Conservation (phyloP, 2,888 invertebrate genomes). For the Cerastoderma edule region DNA sequence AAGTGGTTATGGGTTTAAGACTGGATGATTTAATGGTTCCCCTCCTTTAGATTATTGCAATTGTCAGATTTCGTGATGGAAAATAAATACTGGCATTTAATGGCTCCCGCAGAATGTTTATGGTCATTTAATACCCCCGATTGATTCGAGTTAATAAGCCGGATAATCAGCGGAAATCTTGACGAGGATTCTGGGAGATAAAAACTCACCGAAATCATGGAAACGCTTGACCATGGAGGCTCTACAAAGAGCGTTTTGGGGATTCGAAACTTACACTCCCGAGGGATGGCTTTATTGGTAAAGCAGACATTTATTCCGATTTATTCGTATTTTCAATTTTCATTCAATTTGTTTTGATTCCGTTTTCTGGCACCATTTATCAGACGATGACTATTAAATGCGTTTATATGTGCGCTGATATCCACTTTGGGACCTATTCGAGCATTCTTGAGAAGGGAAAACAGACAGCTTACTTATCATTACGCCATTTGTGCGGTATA, state of each 20-base stretch:
- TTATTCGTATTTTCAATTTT: conserved; percentile 22
- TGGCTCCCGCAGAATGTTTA: conserved; percentile 23
- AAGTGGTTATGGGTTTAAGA: background rate
- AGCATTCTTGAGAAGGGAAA: too few species aligned
- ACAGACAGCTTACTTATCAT: too few species aligned
- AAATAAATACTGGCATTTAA: conserved; percentile 31
- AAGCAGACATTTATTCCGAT: conserved; percentile 17
- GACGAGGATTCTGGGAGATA: conserved; percentile 22
- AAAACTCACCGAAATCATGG: conserved; percentile 7
- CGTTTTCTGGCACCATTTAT: conserved; percentile 6
- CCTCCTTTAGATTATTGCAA: conserved; percentile 23
- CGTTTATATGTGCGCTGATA: too few species aligned
- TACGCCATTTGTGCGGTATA: background rate
- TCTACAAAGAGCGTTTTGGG: conserved; percentile 8
- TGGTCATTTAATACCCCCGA: conserved; percentile 24
- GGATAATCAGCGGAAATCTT: conserved; percentile 23
- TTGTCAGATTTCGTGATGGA: conserved; percentile 22
- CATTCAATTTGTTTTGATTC: conserved; percentile 21
- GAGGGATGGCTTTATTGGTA: conserved; percentile 1
- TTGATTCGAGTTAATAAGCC: conserved; percentile 26
- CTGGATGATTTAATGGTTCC: conserved; percentile 22
- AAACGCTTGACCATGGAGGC: conserved; percentile 14
- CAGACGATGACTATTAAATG: conserved; percentile 2
- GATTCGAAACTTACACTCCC: background rate
- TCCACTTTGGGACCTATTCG: too few species aligned